Conservation (phyloP, 2,888 invertebrate genomes). For the Eupithecia insigniata region DNA sequence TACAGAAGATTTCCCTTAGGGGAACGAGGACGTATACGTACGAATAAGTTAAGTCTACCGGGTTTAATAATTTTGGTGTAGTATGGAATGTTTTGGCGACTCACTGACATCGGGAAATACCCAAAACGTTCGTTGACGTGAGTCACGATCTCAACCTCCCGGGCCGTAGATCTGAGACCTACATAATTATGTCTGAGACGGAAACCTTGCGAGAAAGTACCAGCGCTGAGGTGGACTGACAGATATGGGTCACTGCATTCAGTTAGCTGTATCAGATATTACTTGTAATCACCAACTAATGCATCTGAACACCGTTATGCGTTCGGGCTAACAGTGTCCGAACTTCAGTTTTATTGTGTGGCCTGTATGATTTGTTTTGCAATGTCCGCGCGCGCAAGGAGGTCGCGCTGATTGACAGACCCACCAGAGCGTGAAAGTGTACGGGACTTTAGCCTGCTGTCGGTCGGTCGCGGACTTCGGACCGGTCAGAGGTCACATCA, state of each 20-base stretch:
- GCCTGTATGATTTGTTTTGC: slow-evolving; percentile 29
- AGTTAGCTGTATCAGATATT: slow-evolving; percentile 42
- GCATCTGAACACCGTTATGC: slow-evolving; percentile 41
- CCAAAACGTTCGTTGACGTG: slow-evolving; percentile 24
- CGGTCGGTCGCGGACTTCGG: slow-evolving; percentile 31
- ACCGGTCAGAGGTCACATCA: neutral
- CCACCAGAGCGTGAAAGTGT: slow-evolving; percentile 58
- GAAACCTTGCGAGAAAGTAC: slow-evolving; percentile 31
- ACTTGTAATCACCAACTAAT: slow-evolving; percentile 41
- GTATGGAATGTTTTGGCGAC: slow-evolving; percentile 9
- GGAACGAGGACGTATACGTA: too few species aligned
- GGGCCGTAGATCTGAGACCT: neutral
- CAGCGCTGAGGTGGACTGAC: slow-evolving; percentile 25
- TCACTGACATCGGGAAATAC: slow-evolving; percentile 26
- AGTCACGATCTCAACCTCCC: slow-evolving; percentile 10
- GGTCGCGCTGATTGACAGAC: slow-evolving; percentile 50
- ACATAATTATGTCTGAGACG: slow-evolving; percentile 26
- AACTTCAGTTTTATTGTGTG: slow-evolving; percentile 30
- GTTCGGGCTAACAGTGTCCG: slow-evolving; percentile 13
- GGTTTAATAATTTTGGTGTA: too few species aligned
- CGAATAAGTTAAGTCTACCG: too few species aligned
- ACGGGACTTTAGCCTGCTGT: slow-evolving; percentile 56
- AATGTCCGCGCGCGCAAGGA: slow-evolving; percentile 37
- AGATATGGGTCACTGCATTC: slow-evolving; percentile 42
- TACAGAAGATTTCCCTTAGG: too few species aligned